Evolutionary conservation across 2,888 invertebrate genomes (phyloP).

Genomic region (Electrophaes corylata): DNA sequence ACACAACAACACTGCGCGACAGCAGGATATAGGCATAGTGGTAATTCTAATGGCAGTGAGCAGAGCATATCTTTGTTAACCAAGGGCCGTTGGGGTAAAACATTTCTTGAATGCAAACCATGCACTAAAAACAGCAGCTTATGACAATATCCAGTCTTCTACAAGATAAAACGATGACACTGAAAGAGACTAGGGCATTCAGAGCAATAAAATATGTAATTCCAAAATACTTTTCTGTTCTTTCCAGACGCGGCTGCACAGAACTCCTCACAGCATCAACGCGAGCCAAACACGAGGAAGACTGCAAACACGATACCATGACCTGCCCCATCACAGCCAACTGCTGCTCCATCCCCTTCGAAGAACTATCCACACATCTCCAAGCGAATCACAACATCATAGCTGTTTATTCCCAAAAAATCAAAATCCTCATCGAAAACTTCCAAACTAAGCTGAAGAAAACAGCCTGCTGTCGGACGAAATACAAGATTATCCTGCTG

Average conservation of each 20-base stretch:
- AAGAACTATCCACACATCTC: constrained; percentile 72
- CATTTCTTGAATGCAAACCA: too few species aligned
- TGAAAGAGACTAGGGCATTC: background rate
- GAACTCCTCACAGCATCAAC: constrained; percentile 69
- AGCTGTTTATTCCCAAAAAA: constrained; percentile 78
- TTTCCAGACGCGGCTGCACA: constrained; percentile 76
- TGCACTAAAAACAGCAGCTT: too few species aligned
- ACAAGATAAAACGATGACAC: too few species aligned
- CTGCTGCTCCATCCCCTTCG: constrained; percentile 74
- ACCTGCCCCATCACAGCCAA: constrained; percentile 74
- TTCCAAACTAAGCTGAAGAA: constrained; percentile 79
- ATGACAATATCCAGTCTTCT: too few species aligned
- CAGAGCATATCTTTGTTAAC: too few species aligned
- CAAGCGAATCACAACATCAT: constrained; percentile 73
- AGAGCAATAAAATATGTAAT: background rate
- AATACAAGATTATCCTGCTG: constrained; percentile 76
- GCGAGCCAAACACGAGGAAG: constrained; percentile 75
- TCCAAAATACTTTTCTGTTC: constrained; percentile 38
- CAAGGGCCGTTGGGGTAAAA: too few species aligned
- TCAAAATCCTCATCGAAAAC: constrained; percentile 79
- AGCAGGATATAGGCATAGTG: too few species aligned
- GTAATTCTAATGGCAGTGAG: too few species aligned
- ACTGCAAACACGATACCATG: constrained; percentile 77
- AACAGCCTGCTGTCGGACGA: constrained; percentile 77
- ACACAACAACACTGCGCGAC: too few species aligned